These are phyloP conservation scores for Thereva nobilitata DNA, from an alignment of 2,888 invertebrate genomes.

Conservation along the genomic window DNA sequence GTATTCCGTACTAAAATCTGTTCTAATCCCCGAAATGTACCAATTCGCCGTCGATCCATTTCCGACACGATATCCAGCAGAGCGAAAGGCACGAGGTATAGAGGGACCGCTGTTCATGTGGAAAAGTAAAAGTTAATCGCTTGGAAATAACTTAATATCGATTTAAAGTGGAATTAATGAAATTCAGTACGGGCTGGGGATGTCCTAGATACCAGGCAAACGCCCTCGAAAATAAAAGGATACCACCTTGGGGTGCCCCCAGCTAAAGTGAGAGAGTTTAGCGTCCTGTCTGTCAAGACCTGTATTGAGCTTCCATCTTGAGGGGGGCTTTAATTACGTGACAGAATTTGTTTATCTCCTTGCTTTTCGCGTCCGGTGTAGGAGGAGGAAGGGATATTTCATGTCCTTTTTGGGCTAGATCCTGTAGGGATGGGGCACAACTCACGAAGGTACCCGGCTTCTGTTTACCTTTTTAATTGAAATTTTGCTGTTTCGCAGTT, in stretches of 20 bases:
- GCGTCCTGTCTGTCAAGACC: neutral
- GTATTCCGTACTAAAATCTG: slow-evolving; percentile 21
- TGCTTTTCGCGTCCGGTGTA: slow-evolving; percentile 1
- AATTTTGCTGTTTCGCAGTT: slow-evolving; percentile 21
- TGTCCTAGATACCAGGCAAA: slow-evolving; percentile 18
- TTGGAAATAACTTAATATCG: slow-evolving; percentile 47
- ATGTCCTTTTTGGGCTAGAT: neutral
- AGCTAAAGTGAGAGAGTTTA: slow-evolving; percentile 4
- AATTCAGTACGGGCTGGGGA: slow-evolving; percentile 31
- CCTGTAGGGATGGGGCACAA: neutral
- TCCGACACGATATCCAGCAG: slow-evolving; percentile 25
- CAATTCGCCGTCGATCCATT: neutral
- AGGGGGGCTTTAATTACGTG: slow-evolving; percentile 38
- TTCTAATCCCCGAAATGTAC: slow-evolving; percentile 24
- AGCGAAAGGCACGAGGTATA: slow-evolving; percentile 16
- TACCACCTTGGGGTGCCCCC: slow-evolving; percentile 3
- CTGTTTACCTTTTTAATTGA: slow-evolving; percentile 39
- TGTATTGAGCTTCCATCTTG: slow-evolving; percentile 29
- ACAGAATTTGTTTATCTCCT: slow-evolving; percentile 39
- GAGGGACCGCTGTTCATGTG: slow-evolving; percentile 43
- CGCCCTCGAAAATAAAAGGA: slow-evolving; percentile 20
- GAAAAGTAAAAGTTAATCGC: slow-evolving; percentile 46
- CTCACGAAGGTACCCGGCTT: neutral
- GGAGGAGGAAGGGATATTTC: neutral
- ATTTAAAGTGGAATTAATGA: slow-evolving; percentile 43